Percentiles rank a stretch among this genome's conserved stretches.
Evolutionary conservation across 1,140 invertebrate genomes (phyloP).

Genomic region (Brachionus asplanchnoidis): DNA sequence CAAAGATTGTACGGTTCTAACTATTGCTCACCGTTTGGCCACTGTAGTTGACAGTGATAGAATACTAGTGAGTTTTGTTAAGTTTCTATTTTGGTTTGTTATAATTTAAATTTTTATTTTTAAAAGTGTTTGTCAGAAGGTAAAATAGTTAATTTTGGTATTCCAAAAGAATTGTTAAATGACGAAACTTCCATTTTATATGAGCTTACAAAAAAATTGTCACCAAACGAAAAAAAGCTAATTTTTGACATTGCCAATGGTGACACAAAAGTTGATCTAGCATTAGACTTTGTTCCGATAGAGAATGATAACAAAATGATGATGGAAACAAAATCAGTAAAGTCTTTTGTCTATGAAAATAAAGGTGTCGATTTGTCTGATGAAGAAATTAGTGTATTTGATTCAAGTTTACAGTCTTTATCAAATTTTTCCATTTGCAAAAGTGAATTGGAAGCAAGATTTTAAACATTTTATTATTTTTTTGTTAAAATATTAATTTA

Average conservation of each 20-base stretch:
- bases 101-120: neutral
- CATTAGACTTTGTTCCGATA: neutral
- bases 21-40: constrained; percentile 87
- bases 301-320: neutral
- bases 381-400: neutral
- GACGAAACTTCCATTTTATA: constrained; percentile 24
- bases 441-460: neutral
- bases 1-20: constrained; percentile 79
- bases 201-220: constrained; percentile 22
- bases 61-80: constrained; percentile 15
- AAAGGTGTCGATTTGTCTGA: neutral
- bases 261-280: neutral
- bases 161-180: constrained; percentile 1
- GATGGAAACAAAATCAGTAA: neutral
- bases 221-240: constrained; percentile 5
- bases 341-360: neutral
- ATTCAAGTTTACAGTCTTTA: neutral
- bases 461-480: neutral
- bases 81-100: neutral
- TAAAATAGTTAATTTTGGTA: constrained; percentile 14
- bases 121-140: constrained; percentile 32
- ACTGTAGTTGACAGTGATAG: constrained; percentile 74
- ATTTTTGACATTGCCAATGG: constrained; percentile 38
- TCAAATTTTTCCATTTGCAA: neutral
- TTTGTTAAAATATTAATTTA: neutral